phyloP scores from a whole-genome alignment of 37 sponge, comb jelly and placozoan genomes.

The Diacarnus erythraeanus region DNA sequence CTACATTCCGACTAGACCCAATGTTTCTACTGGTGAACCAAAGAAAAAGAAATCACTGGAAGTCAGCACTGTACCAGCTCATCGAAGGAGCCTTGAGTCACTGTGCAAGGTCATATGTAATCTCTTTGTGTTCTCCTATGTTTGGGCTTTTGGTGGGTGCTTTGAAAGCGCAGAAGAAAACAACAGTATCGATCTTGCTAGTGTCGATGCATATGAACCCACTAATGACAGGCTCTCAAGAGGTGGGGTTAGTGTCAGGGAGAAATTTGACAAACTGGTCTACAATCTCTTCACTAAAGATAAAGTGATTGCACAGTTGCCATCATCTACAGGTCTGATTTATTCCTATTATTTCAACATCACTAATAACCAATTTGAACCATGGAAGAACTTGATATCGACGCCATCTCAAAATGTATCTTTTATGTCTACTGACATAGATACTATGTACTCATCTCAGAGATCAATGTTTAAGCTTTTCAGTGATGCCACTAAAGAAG shows the following conservation, averaged over 20 bases:
- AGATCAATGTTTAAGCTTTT: not conserved
- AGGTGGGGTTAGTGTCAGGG: constrained; percentile 47
- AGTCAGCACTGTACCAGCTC: not conserved
- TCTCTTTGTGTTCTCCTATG: constrained; percentile 65
- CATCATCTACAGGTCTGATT: constrained; percentile 45
- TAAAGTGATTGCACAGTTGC: constrained; percentile 25
- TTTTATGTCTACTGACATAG: not conserved
- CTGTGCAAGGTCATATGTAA: constrained; percentile 33
- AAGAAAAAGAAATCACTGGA: not conserved
- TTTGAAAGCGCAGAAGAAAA: constrained; percentile 30
- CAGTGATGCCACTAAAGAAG: not conserved
- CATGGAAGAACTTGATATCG: constrained; percentile 55
- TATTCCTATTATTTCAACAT: constrained; percentile 84
- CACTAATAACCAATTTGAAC: constrained; percentile 48
- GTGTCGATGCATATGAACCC: not conserved
- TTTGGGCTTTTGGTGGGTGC: constrained; percentile 76
- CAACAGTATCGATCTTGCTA: too few relatives aligned
- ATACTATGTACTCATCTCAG: not conserved
- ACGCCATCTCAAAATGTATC: constrained; percentile 17
- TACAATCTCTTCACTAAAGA: constrained; percentile 55
- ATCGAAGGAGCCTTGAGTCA: not conserved
- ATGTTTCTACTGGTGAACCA: not conserved
- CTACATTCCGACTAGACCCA: constrained; percentile 22
- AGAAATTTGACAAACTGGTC: constrained; percentile 72
- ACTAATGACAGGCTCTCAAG: constrained; percentile 3